Evolutionary conservation across 2,113 vertebrate species (phyloP), one percentile per base, ranked within the genome.

Genomic region (Vombatus ursinus): DNA sequence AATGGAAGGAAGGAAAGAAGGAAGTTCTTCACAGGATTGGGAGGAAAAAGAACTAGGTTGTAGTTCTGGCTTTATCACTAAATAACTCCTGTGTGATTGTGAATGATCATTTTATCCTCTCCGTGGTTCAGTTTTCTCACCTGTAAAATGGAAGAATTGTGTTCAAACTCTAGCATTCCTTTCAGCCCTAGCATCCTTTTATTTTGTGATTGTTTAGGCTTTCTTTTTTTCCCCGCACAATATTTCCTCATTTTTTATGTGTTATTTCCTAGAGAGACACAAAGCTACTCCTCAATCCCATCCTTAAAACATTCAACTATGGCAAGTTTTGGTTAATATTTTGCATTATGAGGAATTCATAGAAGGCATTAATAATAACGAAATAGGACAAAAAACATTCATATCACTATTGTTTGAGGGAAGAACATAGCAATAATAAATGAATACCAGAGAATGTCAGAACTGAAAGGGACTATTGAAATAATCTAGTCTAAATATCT

Each of bases 371-470:
- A 89, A 97, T 96, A 57, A 47, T 3, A 84, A 93, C 95, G 57
- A 96, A 3, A 93, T 16, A 26, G 89, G 96, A 51, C 53, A 97
- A 95, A 23, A 95, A 84, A 89, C 49, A 93, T 96, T 92, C 90
- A 90, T 50, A 48, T 68, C 9, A 93, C 53, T 61, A 7, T 93
- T 94, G 31, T 91, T 23, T 68, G 51, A 94, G 14, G 50, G n/a
- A 90, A 95, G 94, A n/a, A 94, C 28, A 51, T 93, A 8, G 22
- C 48, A 57, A 94, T 1, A 61, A 84, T 91, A 50, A 95, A 90
- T 94, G 77, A 96, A 0, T 91, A 48, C 8, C 68, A 44, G 2
- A 44, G 16, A 44, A 84, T 84, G 68, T 84, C 19, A 84, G n/a
- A 44, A 84, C 7, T 44, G 68, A 84, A 84, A 44, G 19, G n/a